Evolutionary conservation across 2,888 invertebrate genomes (phyloP), one percentile per base, ranked within the genome.

Genomic region (Alsophila aescularia): DNA sequence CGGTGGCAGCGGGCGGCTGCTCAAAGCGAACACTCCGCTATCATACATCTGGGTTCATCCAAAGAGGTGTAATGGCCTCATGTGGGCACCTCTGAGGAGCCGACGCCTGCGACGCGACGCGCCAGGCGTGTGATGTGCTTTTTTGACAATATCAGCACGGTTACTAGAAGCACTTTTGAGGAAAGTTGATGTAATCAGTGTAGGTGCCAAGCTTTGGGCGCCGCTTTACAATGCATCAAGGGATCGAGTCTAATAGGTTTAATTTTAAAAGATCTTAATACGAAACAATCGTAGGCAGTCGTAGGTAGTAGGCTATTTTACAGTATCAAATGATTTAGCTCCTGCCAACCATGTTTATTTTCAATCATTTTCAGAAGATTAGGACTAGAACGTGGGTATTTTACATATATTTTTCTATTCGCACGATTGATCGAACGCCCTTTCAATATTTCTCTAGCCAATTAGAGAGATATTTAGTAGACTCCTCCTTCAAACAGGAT

Each of bases 51-150:
- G 73, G 73, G 70, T 81, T 78, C 80, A 73, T 78, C 81, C 80
- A 75, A 72, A 78, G 78, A 85, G 84, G 87, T 87, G 89, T 89
- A 89, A 90, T 86, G 82, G 85, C 81, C 75, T 75, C 70, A 77
- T 81, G 86, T 87, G 85, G 85, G 89, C 86, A 85, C 85, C 87
- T 85, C 85, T 81, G 80, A 85, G 70, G 76, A 78, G 78, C 88
- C 89, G 89, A 73, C 85, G 72, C 69, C 75, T 73, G 75, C 71
- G 73, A 77, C 75, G 72, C 81, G 82, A 81, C 77, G 78, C 73
- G 73, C 54, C 63, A 44, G 52, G 84, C 86, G 90, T 89, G 83
- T 88, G 89, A 80, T 67, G 84, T 64, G 64, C 62, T 73, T 74
- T 80, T 85, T 83, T 84, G 85, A 86, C 86, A 81, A 70, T 75